These are phyloP conservation scores for Tenthredo amoena DNA, from an alignment of 2,888 invertebrate genomes.

Conservation along the genomic window DNA sequence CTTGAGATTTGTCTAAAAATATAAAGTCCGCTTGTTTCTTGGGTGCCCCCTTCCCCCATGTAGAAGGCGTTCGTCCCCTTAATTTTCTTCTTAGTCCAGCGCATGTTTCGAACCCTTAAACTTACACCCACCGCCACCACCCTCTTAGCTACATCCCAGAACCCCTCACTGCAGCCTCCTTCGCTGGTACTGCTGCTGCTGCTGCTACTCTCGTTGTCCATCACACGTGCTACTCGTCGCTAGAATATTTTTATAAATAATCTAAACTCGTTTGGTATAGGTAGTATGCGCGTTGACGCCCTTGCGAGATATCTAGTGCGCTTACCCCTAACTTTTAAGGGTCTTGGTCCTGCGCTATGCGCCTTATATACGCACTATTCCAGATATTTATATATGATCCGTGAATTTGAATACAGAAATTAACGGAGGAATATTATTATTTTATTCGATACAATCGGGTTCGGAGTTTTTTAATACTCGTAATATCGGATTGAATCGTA, in stretches of 20 bases:
- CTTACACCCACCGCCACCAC: not conserved
- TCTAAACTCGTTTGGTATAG: not conserved
- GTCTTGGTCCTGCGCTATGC: no score
- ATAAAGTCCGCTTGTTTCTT: slow-evolving; percentile 32
- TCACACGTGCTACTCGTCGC: slow-evolving; percentile 36
- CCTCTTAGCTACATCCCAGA: not conserved
- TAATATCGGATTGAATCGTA: not conserved
- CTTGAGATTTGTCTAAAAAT: slow-evolving; percentile 50
- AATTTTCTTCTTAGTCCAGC: not conserved
- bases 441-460: no score
- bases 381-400: no score
- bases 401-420: no score
- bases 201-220: not conserved
- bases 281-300: not conserved
- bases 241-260: slow-evolving; percentile 30
- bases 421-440: no score
- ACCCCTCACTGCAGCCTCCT: not conserved
- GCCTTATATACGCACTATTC: no score
- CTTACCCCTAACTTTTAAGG: not conserved
- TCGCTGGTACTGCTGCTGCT: not conserved
- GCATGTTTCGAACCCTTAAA: not conserved
- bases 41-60: not conserved
- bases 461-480: no score
- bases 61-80: not conserved
- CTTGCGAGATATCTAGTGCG: not conserved